phyloP scores from a whole-genome alignment of 2,113 vertebrate species.

The Pseudopipra pipra region DNA sequence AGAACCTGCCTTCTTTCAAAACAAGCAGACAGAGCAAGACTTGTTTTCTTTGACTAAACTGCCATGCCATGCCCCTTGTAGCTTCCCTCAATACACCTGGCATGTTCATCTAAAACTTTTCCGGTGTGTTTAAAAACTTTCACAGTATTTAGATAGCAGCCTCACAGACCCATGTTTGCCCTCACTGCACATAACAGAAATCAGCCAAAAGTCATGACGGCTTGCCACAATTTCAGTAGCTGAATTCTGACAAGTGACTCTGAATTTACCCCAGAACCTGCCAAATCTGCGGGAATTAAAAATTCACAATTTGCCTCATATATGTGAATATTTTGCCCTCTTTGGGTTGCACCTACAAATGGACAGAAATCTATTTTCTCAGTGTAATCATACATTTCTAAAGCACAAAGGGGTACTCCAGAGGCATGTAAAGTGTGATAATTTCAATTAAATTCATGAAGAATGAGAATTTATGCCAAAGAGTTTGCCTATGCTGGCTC shows the following conservation, averaged over 20 bases:
- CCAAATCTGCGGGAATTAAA: not conserved
- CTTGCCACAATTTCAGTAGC: not conserved
- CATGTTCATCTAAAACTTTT: not conserved
- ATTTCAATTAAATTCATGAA: slow-evolving; percentile 4
- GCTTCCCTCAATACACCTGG: not conserved
- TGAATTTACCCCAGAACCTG: not conserved
- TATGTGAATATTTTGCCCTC: not conserved
- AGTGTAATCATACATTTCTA: not conserved
- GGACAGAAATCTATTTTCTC: not conserved
- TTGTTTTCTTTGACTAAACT: not conserved
- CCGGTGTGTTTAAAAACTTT: not conserved
- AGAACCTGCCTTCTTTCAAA: not conserved
- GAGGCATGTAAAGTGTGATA: not conserved
- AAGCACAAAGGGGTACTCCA: not conserved
- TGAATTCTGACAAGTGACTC: not conserved
- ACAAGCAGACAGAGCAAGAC: not conserved
- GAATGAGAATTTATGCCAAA: not conserved
- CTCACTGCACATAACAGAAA: not conserved
- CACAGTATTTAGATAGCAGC: not conserved
- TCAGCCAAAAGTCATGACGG: not conserved
- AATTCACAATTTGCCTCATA: not conserved
- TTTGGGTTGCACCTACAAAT: not conserved
- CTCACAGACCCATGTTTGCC: not conserved
- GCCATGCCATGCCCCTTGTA: not conserved
- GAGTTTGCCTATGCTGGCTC: not conserved